Evolutionary conservation across 2,888 invertebrate species (phyloP).

Genomic region (Zygaena filipendulae): DNA sequence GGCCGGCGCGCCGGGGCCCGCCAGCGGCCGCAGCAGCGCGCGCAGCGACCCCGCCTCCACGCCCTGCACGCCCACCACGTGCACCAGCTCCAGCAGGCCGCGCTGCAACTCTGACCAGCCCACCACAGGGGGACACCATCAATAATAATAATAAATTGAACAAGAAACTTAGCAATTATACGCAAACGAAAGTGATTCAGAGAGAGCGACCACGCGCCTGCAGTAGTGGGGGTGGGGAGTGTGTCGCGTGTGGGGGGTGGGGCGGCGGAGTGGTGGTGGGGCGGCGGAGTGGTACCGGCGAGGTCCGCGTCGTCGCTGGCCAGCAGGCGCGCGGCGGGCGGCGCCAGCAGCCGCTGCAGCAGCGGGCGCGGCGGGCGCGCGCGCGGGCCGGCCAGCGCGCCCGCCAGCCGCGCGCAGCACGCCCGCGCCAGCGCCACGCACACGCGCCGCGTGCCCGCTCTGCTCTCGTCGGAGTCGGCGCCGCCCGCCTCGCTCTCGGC

Average conservation of each 20-base stretch:
- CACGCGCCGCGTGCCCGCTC: slow-evolving; percentile 23
- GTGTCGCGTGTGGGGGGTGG: too few species aligned
- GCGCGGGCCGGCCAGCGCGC: slow-evolving; percentile 22
- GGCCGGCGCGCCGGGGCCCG: slow-evolving; percentile 66
- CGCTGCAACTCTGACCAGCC: slow-evolving; percentile 75
- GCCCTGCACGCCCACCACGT: slow-evolving; percentile 60
- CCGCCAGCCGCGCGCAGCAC: slow-evolving; percentile 33
- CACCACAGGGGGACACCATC: too few species aligned
- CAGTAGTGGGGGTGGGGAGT: too few species aligned
- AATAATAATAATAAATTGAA: too few species aligned
- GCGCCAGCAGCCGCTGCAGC: slow-evolving; percentile 21
- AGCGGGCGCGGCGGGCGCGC: slow-evolving; percentile 16
- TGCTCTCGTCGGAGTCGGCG: slow-evolving; percentile 8
- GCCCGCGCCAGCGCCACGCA: slow-evolving; percentile 37
- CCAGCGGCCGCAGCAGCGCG: slow-evolving; percentile 69
- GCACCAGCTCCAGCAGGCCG: slow-evolving; percentile 72
- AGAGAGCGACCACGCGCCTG: too few species aligned
- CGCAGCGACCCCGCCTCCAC: slow-evolving; percentile 65
- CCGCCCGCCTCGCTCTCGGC: slow-evolving; percentile 13
- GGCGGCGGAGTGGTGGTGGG: too few species aligned
- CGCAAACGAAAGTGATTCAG: too few species aligned
- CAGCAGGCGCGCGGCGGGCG: slow-evolving; percentile 33
- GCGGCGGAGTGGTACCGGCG: too few species aligned
- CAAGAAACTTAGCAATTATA: too few species aligned
- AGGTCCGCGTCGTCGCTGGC: slow-evolving; percentile 18